Conservation (phyloP, 2,888 invertebrate species). For the Fragum sueziense region DNA sequence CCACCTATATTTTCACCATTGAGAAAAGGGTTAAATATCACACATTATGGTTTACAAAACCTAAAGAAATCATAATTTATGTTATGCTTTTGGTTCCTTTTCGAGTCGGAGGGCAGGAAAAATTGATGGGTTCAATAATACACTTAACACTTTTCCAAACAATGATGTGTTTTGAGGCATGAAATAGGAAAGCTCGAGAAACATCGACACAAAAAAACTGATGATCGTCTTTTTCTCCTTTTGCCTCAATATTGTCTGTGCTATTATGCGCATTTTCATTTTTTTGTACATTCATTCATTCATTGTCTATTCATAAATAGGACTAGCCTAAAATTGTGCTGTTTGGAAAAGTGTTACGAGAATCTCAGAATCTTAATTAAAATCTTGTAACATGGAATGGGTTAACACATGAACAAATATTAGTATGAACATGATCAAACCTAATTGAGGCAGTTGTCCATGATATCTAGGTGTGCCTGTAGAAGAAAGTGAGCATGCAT, state of each 20-base stretch:
- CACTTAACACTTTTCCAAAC: neutral
- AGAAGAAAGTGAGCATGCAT: no score
- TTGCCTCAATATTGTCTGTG: no score
- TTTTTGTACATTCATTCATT: neutral
- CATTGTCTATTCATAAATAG: neutral
- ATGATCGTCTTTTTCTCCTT: no score
- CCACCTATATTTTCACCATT: no score
- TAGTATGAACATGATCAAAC: constrained; percentile 16
- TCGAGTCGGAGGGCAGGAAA: no score
- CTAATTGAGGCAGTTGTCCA: constrained; percentile 2
- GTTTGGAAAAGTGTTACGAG: neutral
- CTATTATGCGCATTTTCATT: no score
- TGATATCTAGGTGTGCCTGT: constrained; percentile 12
- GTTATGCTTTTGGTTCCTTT: no score
- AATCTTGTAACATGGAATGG: neutral
- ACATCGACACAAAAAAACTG: neutral
- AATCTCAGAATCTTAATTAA: no score
- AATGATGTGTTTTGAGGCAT: neutral
- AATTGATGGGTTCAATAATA: no score
- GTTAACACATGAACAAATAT: neutral
- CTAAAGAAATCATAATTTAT: no score
- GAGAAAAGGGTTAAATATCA: no score
- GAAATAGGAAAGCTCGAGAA: neutral
- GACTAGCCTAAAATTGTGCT: neutral
- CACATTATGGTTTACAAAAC: no score